phyloP scores from a whole-genome alignment of 2,888 invertebrate species.

The Ophioninae sp. region DNA sequence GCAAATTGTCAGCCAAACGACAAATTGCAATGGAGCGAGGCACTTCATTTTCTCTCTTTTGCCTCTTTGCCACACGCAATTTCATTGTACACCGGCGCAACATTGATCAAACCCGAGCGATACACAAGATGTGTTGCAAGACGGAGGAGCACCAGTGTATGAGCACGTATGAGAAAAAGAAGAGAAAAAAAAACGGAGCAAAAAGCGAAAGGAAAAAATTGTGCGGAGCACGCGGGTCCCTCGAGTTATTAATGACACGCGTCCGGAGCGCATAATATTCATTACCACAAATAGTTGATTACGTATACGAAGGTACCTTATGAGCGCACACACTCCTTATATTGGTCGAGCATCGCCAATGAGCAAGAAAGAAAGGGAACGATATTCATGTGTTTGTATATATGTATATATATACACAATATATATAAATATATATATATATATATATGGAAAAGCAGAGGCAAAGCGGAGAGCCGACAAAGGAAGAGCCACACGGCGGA shows the following conservation, averaged over 20 bases:
- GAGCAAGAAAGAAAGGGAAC: conserved; percentile 22
- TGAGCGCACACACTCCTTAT: conserved; percentile 68
- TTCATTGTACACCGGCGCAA: conserved; percentile 31
- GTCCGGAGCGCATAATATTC: conserved; percentile 78
- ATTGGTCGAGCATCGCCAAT: conserved; percentile 67
- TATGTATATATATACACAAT: too few relatives aligned
- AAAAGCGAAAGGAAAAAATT: conserved; percentile 45
- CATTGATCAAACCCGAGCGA: conserved; percentile 58
- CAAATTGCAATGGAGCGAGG: conserved; percentile 16
- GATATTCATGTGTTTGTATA: not conserved
- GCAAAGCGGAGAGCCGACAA: conserved; percentile 74
- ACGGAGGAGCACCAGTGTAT: conserved; percentile 34
- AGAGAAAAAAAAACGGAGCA: conserved; percentile 25
- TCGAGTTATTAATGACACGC: conserved; percentile 78
- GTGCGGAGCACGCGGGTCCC: conserved; percentile 63
- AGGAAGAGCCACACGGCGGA: conserved; percentile 77
- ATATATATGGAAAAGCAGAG: conserved; percentile 26
- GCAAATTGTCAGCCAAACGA: conserved; percentile 28
- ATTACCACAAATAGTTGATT: conserved; percentile 80
- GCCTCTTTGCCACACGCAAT: not conserved
- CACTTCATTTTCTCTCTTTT: not conserved
- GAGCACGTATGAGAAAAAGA: conserved; percentile 38
- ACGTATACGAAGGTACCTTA: conserved; percentile 66
- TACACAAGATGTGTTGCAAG: conserved; percentile 43
- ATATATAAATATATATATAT: too few relatives aligned